Evolutionary conservation across 2,888 invertebrate species (phyloP).

Genomic region (Epinotia demarniana): DNA sequence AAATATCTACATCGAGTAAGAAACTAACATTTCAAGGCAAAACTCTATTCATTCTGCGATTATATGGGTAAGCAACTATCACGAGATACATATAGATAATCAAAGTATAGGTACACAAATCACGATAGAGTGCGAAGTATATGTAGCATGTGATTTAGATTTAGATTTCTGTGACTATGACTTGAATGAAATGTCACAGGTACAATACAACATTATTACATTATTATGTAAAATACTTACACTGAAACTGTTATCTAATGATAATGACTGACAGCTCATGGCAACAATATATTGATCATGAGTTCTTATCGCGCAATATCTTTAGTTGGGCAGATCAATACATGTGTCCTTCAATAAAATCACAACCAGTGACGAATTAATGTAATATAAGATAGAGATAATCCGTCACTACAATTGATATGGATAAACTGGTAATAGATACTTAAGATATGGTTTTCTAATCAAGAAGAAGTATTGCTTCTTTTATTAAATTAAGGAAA

Average conservation of each 20-base stretch:
- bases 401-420: background rate
- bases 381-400: background rate
- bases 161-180: too few species aligned
- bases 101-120: background rate
- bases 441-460: background rate
- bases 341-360: constrained; percentile 20
- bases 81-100: background rate
- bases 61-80: background rate
- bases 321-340: constrained; percentile 21
- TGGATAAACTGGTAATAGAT: background rate
- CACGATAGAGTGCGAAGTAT: background rate
- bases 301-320: constrained; percentile 25
- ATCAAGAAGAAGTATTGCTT: background rate
- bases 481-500: background rate
- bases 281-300: constrained; percentile 24
- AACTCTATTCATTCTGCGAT: background rate
- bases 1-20: constrained; percentile 1
- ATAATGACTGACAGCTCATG: constrained; percentile 22
- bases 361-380: background rate
- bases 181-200: too few species aligned
- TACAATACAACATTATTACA: too few species aligned
- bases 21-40: constrained; percentile 7
- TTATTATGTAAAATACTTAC: too few species aligned
- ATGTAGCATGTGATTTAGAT: background rate
- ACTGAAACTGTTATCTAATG: background rate